Percentiles rank a stretch among this genome's conserved stretches.
Evolutionary conservation across 23 tunicate genomes (phyloP).

Genomic region (Halocynthia aurantium): DNA sequence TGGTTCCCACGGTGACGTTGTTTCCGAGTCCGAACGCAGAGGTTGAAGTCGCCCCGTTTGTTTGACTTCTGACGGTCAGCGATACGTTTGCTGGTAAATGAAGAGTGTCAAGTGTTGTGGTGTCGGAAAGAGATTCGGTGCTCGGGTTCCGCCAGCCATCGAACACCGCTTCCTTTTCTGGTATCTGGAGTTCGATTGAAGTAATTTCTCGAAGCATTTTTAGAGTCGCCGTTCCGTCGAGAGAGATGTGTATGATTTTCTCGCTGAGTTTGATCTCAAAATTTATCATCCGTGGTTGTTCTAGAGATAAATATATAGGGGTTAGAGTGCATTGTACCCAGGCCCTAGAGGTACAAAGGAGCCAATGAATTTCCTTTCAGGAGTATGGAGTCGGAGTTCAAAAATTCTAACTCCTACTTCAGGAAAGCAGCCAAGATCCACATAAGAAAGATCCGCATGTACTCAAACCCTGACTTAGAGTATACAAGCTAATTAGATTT

Average conservation of each 20-base stretch:
- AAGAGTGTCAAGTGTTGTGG: constrained; percentile 30
- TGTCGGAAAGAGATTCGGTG: constrained; percentile 30
- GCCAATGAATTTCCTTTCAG: too few relatives aligned
- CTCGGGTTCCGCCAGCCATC: constrained; percentile 60
- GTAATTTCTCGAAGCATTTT: constrained; percentile 42
- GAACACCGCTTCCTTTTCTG: constrained; percentile 45
- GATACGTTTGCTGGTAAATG: constrained; percentile 39
- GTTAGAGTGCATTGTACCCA: too few relatives aligned
- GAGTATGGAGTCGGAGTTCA: too few relatives aligned
- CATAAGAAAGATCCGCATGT: background rate
- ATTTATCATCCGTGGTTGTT: constrained; percentile 7
- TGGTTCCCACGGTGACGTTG: constrained; percentile 27
- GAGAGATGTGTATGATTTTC: constrained; percentile 2
- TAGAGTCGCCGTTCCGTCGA: constrained; percentile 15
- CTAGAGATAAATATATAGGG: too few relatives aligned
- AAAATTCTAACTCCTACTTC: background rate
- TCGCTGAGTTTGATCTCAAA: background rate
- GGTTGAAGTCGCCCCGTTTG: background rate
- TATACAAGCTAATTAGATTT: too few relatives aligned
- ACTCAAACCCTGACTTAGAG: too few relatives aligned
- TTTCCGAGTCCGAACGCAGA: constrained; percentile 13
- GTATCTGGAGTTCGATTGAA: constrained; percentile 58
- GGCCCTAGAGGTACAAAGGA: too few relatives aligned
- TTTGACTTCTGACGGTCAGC: constrained; percentile 13
- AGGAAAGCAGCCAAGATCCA: background rate